Evolutionary conservation across 2,113 vertebrate genomes (phyloP).

Genomic region (Onychostruthus taczanowskii): DNA sequence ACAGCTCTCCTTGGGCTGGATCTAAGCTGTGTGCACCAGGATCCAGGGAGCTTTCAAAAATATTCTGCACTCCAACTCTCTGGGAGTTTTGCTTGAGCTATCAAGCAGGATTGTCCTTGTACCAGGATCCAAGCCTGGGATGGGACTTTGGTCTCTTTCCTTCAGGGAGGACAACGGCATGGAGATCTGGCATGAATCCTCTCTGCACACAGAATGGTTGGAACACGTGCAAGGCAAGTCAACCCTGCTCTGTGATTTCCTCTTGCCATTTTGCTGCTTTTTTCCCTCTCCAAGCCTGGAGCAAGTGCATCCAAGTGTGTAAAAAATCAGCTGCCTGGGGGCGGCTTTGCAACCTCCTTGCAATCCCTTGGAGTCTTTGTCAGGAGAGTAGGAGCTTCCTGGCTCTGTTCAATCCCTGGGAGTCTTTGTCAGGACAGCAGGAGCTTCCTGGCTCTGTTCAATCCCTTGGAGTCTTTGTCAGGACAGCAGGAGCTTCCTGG

Average conservation of each 20-base stretch:
- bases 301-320: neutral
- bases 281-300: neutral
- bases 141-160: neutral
- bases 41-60: neutral
- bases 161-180: neutral
- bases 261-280: neutral
- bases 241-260: accelerated
- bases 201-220: neutral
- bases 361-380: neutral
- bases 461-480: neutral
- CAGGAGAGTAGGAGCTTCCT: neutral
- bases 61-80: neutral
- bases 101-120: neutral
- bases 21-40: neutral
- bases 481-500: neutral
- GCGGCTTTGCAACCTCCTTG: accelerated
- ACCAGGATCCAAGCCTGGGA: neutral
- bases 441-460: neutral
- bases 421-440: too few relatives aligned
- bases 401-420: neutral
- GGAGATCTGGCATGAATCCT: neutral
- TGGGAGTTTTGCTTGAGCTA: neutral
- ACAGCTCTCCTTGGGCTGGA: neutral
- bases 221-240: neutral
- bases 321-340: neutral